Base-by-base conservation (phyloP, 2,888 invertebrate genomes). In the Anorthoa munda region DNA sequence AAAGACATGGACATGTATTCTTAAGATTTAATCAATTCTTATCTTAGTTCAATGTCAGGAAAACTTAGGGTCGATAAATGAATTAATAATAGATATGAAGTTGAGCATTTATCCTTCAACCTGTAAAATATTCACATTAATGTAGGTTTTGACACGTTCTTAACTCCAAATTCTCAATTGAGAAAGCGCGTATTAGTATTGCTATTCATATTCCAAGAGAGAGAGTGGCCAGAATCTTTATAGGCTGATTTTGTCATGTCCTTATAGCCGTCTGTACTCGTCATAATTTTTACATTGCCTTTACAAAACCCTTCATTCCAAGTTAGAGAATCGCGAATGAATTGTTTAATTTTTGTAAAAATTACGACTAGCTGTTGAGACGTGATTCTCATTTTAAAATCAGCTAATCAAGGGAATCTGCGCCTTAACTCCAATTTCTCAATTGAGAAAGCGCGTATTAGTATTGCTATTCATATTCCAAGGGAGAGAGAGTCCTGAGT, bases 301-400 rank as follows among this genome's bases (percentile, higher is more conserved):
- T 65, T 39, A 55, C 55, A 18, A 61, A 45, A 56, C 65, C 48
- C 53, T 70, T 75, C 23, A 45, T 45, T 66, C 58, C 61, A 63
- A 70, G 2, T 53, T 81, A 50, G 18, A 13, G 45, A 55, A 23
- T 66, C 76, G 45, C 58, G 69, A 65, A 66, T n/a, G n/a, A n/a
- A n/a, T n/a, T n/a, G n/a, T n/a, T n/a, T n/a, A n/a, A n/a, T n/a
- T n/a, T n/a, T n/a, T n/a, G n/a, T n/a, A n/a, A n/a, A n/a, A n/a
- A n/a, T n/a, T n/a, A n/a, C n/a, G n/a, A n/a, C n/a, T n/a, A n/a
- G n/a, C n/a, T n/a, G n/a, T n/a, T n/a, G n/a, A n/a, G n/a, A n/a
- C n/a, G n/a, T n/a, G n/a, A n/a, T n/a, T n/a, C n/a, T n/a, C n/a
- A n/a, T n/a, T n/a, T n/a, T n/a, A n/a, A n/a, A n/a, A n/a, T n/a